Conservation (phyloP, 2,113 vertebrate species). For the Pachyramphus minor region DNA sequence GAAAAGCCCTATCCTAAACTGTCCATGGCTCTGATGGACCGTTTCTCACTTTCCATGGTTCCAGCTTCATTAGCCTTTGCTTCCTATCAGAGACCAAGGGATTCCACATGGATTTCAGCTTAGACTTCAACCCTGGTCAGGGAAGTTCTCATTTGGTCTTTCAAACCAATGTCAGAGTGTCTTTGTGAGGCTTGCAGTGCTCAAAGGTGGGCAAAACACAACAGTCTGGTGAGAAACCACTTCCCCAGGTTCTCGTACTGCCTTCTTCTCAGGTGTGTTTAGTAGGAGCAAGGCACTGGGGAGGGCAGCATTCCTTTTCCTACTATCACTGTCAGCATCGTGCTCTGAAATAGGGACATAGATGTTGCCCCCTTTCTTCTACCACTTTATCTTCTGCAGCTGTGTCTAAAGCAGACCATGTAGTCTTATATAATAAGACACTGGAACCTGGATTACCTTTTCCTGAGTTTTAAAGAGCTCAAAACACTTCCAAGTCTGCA, state of each 20-base stretch:
- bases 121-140: background rate
- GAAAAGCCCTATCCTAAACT: background rate
- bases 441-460: background rate
- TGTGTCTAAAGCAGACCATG: background rate
- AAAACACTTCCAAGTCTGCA: background rate
- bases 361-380: background rate
- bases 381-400: background rate
- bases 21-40: background rate
- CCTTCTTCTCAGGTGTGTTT: background rate
- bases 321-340: background rate
- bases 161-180: background rate
- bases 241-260: background rate
- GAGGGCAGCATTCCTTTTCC: background rate
- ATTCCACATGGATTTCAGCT: background rate
- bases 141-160: background rate
- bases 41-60: background rate
- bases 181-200: background rate
- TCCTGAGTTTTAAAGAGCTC: background rate
- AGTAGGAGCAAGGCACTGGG: background rate
- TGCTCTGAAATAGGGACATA: background rate
- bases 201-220: background rate
- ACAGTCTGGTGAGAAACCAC: background rate
- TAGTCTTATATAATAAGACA: background rate
- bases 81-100: background rate
- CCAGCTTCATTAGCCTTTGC: background rate